A percentile compares a stretch with the other conserved stretches of the same genome.
Evolutionary conservation across 2,888 invertebrate species (phyloP).

Genomic region (Yponomeuta malinellus): DNA sequence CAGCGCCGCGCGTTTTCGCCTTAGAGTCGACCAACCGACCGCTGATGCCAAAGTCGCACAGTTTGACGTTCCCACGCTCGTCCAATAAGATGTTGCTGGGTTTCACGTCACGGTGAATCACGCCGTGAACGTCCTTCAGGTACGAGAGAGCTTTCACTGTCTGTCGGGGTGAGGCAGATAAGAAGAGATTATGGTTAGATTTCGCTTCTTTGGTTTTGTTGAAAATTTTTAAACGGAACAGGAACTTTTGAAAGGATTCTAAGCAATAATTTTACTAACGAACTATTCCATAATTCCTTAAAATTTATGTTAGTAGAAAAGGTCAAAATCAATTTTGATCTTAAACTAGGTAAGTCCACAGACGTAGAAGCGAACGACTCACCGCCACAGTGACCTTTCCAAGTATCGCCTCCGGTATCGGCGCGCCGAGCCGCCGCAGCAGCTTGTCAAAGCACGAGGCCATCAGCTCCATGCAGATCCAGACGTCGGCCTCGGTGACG

Average conservation of each 20-base stretch:
- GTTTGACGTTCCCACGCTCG: constrained; percentile 94
- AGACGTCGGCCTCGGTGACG: constrained; percentile 97
- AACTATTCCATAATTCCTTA: too few species aligned
- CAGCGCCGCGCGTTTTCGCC: constrained; percentile 97
- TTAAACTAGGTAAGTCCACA: too few species aligned
- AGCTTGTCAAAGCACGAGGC: constrained; percentile 98
- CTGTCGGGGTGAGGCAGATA: constrained; percentile 57
- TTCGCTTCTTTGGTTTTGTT: not conserved
- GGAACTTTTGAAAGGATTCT: too few species aligned
- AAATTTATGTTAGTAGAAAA: too few species aligned
- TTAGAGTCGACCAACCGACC: constrained; percentile 98
- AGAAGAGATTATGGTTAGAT: not conserved
- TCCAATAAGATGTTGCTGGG: constrained; percentile 99
- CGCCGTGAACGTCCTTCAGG: constrained; percentile 96
- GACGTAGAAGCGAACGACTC: constrained; percentile 33
- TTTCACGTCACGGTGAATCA: constrained; percentile 98
- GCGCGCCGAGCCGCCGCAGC: constrained; percentile 86
- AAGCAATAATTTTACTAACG: too few species aligned
- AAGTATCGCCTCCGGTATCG: constrained; percentile 97
- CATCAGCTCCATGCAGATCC: constrained; percentile 99
- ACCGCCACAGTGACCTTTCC: constrained; percentile 98
- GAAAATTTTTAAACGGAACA: too few species aligned
- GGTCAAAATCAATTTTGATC: too few species aligned
- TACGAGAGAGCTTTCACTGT: constrained; percentile 97
- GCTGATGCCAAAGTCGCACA: constrained; percentile 99